Conservation (phyloP, 2,113 vertebrate genomes). For the Cryptomyrus ogoouensis region DNA sequence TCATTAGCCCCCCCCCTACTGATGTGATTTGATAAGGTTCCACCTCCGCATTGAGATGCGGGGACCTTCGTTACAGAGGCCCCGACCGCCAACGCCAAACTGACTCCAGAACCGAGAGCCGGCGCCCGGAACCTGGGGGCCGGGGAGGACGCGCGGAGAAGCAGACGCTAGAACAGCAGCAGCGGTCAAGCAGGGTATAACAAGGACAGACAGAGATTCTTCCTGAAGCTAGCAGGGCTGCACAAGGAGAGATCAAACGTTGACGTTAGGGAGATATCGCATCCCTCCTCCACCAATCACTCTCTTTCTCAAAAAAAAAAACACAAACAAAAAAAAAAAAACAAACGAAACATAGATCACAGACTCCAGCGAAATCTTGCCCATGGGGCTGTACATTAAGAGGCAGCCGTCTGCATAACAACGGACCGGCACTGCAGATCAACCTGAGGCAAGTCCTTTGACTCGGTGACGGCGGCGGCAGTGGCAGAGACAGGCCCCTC, state of each 20-base stretch:
- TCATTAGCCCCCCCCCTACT: slow-evolving; percentile 45
- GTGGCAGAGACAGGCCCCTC: slow-evolving; percentile 45
- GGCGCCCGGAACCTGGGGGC: neutral
- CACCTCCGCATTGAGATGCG: slow-evolving; percentile 63
- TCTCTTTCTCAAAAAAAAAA: neutral
- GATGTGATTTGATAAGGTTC: slow-evolving; percentile 69
- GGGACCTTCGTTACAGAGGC: slow-evolving; percentile 6
- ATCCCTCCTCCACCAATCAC: slow-evolving; percentile 15
- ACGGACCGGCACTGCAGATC: slow-evolving; percentile 53
- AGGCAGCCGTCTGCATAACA: slow-evolving; percentile 57
- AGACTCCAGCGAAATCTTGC: neutral
- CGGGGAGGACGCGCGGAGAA: neutral
- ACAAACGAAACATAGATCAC: neutral
- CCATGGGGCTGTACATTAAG: slow-evolving; percentile 34
- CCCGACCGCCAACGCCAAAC: slow-evolving; percentile 27
- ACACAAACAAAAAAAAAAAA: neutral
- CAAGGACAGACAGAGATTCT: slow-evolving; percentile 22
- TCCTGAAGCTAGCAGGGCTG: neutral
- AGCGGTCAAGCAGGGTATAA: slow-evolving; percentile 38
- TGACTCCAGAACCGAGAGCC: slow-evolving; percentile 40
- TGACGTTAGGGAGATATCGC: neutral
- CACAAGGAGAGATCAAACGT: neutral
- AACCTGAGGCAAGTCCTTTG: slow-evolving; percentile 52
- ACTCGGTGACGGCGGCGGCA: slow-evolving; percentile 41
- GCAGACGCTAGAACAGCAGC: neutral